Evolutionary conservation across 2,888 invertebrate species (phyloP).

Genomic region (Xanthia icteritia): DNA sequence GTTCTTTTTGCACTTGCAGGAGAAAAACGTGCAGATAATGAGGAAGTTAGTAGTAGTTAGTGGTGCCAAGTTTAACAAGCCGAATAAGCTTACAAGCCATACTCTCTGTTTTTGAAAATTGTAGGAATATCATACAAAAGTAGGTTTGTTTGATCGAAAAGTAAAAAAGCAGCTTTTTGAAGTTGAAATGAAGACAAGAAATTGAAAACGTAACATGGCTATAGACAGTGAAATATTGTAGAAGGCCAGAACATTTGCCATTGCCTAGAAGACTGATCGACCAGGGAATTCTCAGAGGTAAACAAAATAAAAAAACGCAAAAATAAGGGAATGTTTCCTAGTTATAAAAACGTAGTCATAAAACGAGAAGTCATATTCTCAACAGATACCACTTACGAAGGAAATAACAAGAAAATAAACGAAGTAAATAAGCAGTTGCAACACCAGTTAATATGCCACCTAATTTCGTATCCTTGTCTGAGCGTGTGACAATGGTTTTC

Average conservation of each 20-base stretch:
- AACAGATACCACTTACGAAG: slow-evolving; percentile 13
- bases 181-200: not conserved
- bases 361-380: not conserved
- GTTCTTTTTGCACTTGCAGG: slow-evolving; percentile 2
- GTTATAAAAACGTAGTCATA: not conserved
- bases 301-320: not conserved
- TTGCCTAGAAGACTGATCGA: not conserved
- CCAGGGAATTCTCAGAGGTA: not conserved
- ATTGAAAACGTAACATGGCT: not conserved
- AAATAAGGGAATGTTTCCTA: not conserved
- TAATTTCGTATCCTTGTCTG: slow-evolving; percentile 59
- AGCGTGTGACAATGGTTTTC: slow-evolving; percentile 62
- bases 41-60: not conserved
- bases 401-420: slow-evolving; percentile 31
- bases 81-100: no score
- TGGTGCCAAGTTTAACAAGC: no score
- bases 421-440: slow-evolving; percentile 33
- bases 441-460: slow-evolving; percentile 48
- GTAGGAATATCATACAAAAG: not conserved
- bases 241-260: not conserved
- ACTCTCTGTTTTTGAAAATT: not conserved
- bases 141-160: no score
- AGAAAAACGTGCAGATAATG: not conserved
- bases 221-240: not conserved
- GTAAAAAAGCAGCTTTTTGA: not conserved